Base-by-base conservation (phyloP, 2,888 invertebrate genomes). In the Acanthosoma haemorrhoidale region DNA sequence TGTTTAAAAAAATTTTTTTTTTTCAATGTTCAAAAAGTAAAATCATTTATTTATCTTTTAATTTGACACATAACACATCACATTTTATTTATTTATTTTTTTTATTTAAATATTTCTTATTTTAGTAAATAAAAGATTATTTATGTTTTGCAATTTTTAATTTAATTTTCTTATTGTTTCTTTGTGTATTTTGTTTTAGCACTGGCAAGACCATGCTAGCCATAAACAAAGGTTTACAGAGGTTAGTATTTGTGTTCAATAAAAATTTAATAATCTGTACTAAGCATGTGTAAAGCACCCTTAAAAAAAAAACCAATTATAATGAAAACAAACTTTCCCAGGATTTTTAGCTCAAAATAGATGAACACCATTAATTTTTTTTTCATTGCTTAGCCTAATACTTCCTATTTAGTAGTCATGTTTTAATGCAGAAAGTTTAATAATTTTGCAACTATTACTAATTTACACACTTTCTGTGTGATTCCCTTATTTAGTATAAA, bases 201-300 rank as follows among this genome's bases (percentile, higher is more conserved):
- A 84, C 90, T 83, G 90, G 90, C 82, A 91, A 91, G 84, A 88
- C 89, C 79, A 85, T 90, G 82, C 87, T 91, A 81, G 89, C 90
- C 82, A 89, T 90, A 84, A 90, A 90, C 86, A 91, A 90, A 85
- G 90, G 90, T 82, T 86, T 90, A 80, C 90, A 89, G 84, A 86
- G 90, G 86, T 86, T 84, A 86, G 85, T 85, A 84, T 82, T 81
- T 81, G 79, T 81, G 79, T 79, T 78, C 70, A 70, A 31, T 61
- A 63, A 31, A 66, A 51, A 64, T 43, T 39, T 66, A 63, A 69
- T 41, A 69, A 61, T 61, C 61, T 61, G 61, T 61, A 61, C 36
- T 61, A 36, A 61, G 61, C 61, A 61, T 61, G 61, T 38, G 21
- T 61, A 61, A 61, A 38, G 61, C 61, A 61, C 61, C 61, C 61